Conservation (phyloP, 2,888 invertebrate species). For the Hipparchia semele region DNA sequence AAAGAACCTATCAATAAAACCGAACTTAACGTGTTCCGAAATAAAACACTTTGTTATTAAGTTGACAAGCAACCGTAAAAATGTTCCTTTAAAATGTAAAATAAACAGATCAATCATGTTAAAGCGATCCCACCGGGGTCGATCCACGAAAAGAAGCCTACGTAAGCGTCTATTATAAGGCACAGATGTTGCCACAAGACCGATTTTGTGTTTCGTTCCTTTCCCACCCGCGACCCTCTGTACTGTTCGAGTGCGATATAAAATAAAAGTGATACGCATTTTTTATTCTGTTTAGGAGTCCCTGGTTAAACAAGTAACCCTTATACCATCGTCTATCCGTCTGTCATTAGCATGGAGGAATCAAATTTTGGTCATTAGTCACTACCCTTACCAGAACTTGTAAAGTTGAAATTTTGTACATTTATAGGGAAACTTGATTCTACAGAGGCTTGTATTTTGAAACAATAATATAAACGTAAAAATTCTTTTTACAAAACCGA, state of each 20-base stretch:
- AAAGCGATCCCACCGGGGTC: slow-evolving; percentile 81
- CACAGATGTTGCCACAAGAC: slow-evolving; percentile 80
- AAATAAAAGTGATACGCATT: slow-evolving; percentile 76
- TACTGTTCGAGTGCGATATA: slow-evolving; percentile 59
- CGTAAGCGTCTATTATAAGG: slow-evolving; percentile 82
- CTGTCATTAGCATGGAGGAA: too few species aligned
- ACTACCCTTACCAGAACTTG: too few species aligned
- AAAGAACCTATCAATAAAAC: slow-evolving; percentile 82
- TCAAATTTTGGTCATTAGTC: too few species aligned
- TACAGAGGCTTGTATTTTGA: too few species aligned
- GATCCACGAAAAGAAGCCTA: slow-evolving; percentile 82
- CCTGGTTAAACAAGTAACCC: too few species aligned
- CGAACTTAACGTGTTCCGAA: slow-evolving; percentile 78
- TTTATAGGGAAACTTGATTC: too few species aligned
- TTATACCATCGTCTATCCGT: too few species aligned
- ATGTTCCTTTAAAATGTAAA: slow-evolving; percentile 83
- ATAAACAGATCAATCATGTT: slow-evolving; percentile 84
- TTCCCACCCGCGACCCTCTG: slow-evolving; percentile 51
- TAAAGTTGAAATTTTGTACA: too few species aligned
- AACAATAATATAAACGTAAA: too few species aligned
- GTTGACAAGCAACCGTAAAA: slow-evolving; percentile 84
- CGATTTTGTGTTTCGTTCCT: slow-evolving; percentile 63
- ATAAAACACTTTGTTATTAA: slow-evolving; percentile 83
- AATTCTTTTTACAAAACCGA: too few species aligned
- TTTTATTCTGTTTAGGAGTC: slow-evolving; percentile 49